These are phyloP conservation scores for Cantharis nigra DNA, from an alignment of 2,888 invertebrate genomes.

Conservation along the genomic window DNA sequence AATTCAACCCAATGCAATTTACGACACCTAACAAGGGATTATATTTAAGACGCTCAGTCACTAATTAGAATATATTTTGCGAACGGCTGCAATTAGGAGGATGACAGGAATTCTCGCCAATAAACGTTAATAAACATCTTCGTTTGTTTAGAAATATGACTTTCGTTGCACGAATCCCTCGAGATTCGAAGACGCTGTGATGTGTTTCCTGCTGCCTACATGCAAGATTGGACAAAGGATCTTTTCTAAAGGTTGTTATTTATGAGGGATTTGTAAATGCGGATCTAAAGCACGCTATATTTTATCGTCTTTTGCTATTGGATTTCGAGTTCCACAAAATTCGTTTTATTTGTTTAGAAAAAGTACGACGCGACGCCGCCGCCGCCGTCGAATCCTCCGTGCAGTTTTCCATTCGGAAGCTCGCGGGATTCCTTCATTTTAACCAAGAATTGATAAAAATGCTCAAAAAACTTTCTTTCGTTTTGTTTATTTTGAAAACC, in stretches of 20 bases:
- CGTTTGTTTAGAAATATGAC: conserved; percentile 35
- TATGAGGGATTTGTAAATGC: conserved; percentile 30
- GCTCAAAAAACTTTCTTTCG: neutral
- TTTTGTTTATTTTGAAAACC: conserved; percentile 5
- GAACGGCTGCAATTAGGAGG: conserved; percentile 36
- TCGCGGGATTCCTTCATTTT: neutral
- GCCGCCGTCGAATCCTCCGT: conserved; percentile 8
- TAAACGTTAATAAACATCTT: conserved; percentile 37
- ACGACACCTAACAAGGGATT: conserved; percentile 41
- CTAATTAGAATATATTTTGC: conserved; percentile 42
- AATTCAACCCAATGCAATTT: conserved; percentile 26
- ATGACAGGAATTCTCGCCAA: conserved; percentile 37
- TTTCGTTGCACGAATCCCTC: conserved; percentile 23
- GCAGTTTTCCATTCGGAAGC: conserved; percentile 16
- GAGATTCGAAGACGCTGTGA: conserved; percentile 27
- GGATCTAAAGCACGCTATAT: conserved; percentile 29
- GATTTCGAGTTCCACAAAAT: conserved; percentile 25
- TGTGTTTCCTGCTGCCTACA: conserved; percentile 29
- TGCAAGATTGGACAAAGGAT: conserved; percentile 30
- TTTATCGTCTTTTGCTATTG: conserved; percentile 27
- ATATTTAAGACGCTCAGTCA: conserved; percentile 40
- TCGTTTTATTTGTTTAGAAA: conserved; percentile 21
- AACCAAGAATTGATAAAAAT: neutral
- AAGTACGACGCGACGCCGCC: conserved; percentile 4
- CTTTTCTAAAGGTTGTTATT: conserved; percentile 32